Evolutionary conservation across 1,140 invertebrate species (phyloP).

Genomic region (Nymphalis io): DNA sequence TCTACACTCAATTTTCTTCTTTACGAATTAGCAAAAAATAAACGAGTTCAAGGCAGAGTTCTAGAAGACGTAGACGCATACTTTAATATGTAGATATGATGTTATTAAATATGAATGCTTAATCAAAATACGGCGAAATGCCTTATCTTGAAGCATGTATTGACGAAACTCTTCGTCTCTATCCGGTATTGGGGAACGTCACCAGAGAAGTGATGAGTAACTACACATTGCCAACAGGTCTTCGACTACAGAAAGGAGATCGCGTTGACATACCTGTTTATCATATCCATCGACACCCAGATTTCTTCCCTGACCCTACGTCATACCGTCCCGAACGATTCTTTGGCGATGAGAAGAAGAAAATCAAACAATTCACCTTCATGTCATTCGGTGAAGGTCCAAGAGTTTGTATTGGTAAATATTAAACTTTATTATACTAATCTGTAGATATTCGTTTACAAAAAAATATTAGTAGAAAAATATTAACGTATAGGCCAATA

Average conservation of each 20-base stretch:
- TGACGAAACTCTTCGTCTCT: no score
- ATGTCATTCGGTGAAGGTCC: slow-evolving; percentile 82
- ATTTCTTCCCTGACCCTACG: no score
- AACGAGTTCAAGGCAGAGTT: slow-evolving; percentile 28
- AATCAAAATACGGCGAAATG: no score
- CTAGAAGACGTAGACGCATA: slow-evolving; percentile 42
- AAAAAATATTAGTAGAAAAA: no score
- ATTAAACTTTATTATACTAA: not conserved
- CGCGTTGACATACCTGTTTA: no score
- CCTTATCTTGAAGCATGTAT: no score
- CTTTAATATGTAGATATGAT: no score
- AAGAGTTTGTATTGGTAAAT: slow-evolving; percentile 53
- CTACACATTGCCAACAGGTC: slow-evolving; percentile 40
- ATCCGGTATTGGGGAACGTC: slow-evolving; percentile 23
- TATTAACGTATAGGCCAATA: no score
- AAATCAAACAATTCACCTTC: slow-evolving; percentile 68
- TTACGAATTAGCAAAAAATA: slow-evolving; percentile 40
- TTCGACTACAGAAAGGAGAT: slow-evolving; percentile 23
- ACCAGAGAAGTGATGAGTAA: slow-evolving; percentile 38
- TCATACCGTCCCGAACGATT: slow-evolving; percentile 75
- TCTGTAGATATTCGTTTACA: no score
- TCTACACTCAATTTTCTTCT: slow-evolving; percentile 37
- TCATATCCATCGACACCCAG: no score
- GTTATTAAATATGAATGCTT: no score
- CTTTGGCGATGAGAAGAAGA: slow-evolving; percentile 58